Conservation (phyloP, 2,113 vertebrate species). For the Ochotona curzoniae region DNA sequence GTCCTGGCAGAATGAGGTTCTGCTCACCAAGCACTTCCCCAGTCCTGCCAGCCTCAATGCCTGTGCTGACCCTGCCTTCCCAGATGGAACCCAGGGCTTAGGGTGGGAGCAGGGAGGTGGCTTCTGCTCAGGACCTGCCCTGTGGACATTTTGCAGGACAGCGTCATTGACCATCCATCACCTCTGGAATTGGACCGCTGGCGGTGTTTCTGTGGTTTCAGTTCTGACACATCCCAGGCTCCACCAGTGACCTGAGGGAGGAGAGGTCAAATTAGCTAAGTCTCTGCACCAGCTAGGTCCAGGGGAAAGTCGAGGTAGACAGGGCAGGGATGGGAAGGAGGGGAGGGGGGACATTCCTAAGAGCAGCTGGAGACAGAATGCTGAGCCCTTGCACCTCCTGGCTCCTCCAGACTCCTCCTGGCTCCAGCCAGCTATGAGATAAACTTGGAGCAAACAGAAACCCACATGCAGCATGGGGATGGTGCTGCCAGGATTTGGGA, state of each 20-base stretch:
- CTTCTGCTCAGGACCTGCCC: background rate
- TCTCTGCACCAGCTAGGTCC: background rate
- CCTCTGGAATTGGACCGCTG: background rate
- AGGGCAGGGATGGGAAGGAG: too few species aligned
- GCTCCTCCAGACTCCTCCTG: background rate
- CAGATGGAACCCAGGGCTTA: rapidly evolving
- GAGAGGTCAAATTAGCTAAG: background rate
- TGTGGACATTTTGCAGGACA: background rate
- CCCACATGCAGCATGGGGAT: background rate
- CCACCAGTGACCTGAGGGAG: background rate
- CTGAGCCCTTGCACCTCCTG: background rate
- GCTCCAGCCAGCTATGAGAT: background rate
- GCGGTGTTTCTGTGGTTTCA: background rate
- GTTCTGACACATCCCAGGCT: background rate
- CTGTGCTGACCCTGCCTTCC: background rate
- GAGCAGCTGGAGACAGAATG: background rate
- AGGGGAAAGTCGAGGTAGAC: too few species aligned
- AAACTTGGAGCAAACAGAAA: conserved; percentile 24
- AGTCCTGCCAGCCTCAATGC: rapidly evolving
- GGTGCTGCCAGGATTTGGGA: background rate
- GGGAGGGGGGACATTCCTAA: background rate
- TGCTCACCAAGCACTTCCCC: background rate
- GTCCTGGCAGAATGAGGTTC: background rate
- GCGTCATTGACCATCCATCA: rapidly evolving
- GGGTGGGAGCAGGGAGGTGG: background rate